phyloP scores from a whole-genome alignment of 2,797 vertebrate species.

The Lepus oiostolus region DNA sequence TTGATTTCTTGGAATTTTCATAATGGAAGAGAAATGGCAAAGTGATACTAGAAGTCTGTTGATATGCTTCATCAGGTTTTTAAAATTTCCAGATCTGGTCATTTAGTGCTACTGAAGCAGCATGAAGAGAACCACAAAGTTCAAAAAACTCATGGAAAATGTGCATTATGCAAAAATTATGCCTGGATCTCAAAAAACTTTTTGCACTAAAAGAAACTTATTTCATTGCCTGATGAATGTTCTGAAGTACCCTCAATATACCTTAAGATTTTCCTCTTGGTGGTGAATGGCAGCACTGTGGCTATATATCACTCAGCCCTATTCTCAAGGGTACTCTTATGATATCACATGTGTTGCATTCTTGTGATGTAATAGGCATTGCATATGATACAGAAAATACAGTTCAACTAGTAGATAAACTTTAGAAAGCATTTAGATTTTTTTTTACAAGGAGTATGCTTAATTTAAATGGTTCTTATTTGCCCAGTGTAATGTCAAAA shows the following conservation, averaged over 20 bases:
- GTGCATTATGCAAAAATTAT: too few relatives aligned
- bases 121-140: constrained; percentile 15
- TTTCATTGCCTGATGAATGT: too few relatives aligned
- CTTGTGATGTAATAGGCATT: background rate
- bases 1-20: background rate
- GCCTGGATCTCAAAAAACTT: too few relatives aligned
- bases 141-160: too few relatives aligned
- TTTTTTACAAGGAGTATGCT: constrained; percentile 18
- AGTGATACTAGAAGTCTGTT: background rate
- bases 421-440: background rate
- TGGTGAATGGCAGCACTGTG: background rate
- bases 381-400: background rate
- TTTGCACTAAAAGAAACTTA: too few relatives aligned
- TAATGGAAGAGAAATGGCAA: background rate
- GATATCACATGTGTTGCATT: background rate
- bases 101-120: constrained; percentile 12
- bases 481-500: background rate
- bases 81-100: background rate
- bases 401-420: constrained; percentile 7
- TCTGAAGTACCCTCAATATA: background rate
- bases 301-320: background rate
- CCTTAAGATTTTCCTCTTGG: constrained; percentile 8
- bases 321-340: background rate
- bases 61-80: background rate
- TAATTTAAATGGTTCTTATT: background rate